Conservation (phyloP, 2,113 vertebrate genomes). For the Puma concolor region DNA sequence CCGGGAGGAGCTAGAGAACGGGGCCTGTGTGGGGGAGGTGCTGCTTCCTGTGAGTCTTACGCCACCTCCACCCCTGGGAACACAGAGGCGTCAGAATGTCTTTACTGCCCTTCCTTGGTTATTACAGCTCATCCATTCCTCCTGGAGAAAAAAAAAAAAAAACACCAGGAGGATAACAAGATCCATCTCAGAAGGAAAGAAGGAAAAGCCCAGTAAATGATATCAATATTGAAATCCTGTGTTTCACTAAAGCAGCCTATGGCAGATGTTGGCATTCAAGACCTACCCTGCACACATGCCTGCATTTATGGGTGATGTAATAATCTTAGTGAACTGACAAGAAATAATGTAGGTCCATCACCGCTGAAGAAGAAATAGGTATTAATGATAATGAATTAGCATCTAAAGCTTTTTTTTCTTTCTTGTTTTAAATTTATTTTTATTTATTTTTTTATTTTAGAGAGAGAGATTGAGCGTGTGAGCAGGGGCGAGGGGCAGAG, state of each 20-base stretch:
- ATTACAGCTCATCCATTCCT: slow-evolving; percentile 90
- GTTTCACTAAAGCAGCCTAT: slow-evolving; percentile 91
- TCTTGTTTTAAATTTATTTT: no score
- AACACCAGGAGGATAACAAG: slow-evolving; percentile 91
- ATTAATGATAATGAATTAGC: slow-evolving; percentile 77
- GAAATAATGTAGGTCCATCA: slow-evolving; percentile 93
- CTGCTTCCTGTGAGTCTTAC: neutral
- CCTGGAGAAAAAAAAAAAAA: slow-evolving; percentile 88
- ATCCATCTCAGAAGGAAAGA: slow-evolving; percentile 96
- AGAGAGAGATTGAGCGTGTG: no score
- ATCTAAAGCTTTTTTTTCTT: neutral
- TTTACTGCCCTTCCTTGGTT: slow-evolving; percentile 82
- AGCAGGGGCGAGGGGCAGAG: no score
- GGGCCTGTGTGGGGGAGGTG: neutral
- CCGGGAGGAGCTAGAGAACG: neutral
- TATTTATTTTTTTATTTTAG: no score
- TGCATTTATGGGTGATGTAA: slow-evolving; percentile 87
- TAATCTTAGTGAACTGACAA: slow-evolving; percentile 93
- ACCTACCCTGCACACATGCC: slow-evolving; percentile 89
- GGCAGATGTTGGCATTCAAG: slow-evolving; percentile 94
- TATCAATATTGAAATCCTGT: slow-evolving; percentile 94
- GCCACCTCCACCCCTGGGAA: neutral
- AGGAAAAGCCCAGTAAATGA: slow-evolving; percentile 94
- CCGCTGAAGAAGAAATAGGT: slow-evolving; percentile 95
- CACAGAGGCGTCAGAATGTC: slow-evolving; percentile 90